Base-by-base conservation (phyloP, 2,113 vertebrate genomes). In the Coracopsis vasa region DNA sequence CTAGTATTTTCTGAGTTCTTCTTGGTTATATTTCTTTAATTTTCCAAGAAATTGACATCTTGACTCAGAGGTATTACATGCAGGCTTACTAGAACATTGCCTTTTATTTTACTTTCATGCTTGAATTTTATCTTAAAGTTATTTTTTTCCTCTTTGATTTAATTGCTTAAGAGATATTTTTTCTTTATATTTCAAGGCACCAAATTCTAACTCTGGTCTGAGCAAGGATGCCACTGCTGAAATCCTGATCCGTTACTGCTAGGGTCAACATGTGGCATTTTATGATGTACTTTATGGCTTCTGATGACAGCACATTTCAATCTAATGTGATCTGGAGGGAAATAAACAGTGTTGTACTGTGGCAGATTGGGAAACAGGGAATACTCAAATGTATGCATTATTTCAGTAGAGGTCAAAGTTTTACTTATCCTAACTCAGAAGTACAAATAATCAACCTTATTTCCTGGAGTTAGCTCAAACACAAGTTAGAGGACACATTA, bases 191-290 rank as follows among this genome's bases (percentile, higher is more conserved):
- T 82, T 90, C 16, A 58, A 72, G 31, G 9, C 11, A 72, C 9
- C 28, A 48, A 81, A 72, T 61, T 86, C 29, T 42, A 53, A 1
- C 17, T 67, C 11, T 69, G n/a, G 5, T 80, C 41, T 90, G 47
- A 62, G 13, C 21, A 88, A 88, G 79, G 79, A 80, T 80, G 73
- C 9, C 11, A n/a, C 62, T 92, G 18, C 41, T 70, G 37, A 86
- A 88, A 64, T 65, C 48, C 48, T 82, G n/a, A 53, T 61, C n/a
- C 35, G 8, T 88, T 80, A 61, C 16, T 69, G 29, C 31, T 37
- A 66, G 31, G 31, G 31, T 84, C n/a, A 94, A 69, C 80, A 86
- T 88, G 62, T 90, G 90, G 80, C 62, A 66, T 93, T 95, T 96
- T 96, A 95, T 75, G 58, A 85, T 85, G 67, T n/a, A 80, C 37